A percentile compares a stretch with the other conserved stretches of the same genome.
phyloP scores from a whole-genome alignment of 2,888 invertebrate species.

The Auanema freiburgensis region DNA sequence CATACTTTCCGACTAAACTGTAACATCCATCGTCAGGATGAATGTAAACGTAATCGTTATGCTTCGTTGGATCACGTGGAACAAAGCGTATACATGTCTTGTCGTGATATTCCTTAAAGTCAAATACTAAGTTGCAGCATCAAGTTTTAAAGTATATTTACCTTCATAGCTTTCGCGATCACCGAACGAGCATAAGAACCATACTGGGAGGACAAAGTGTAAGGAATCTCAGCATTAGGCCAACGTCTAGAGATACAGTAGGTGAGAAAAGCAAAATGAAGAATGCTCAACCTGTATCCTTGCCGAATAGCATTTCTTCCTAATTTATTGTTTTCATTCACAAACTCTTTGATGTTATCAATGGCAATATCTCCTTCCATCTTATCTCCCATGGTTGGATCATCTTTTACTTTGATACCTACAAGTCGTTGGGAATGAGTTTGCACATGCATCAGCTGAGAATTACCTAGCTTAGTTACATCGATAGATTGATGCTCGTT shows the following conservation, averaged over 20 bases:
- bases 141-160: background rate
- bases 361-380: constrained; percentile 7
- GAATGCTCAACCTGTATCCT: background rate
- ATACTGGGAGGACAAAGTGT: constrained; percentile 60
- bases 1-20: constrained; percentile 74
- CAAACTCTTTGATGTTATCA: constrained; percentile 4
- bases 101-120: constrained; percentile 69
- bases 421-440: constrained; percentile 5
- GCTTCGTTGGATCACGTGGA: constrained; percentile 67
- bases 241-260: constrained; percentile 37
- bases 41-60: constrained; percentile 70
- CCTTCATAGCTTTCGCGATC: constrained; percentile 62
- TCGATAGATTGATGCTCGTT: constrained; percentile 11
- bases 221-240: constrained; percentile 63
- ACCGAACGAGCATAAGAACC: constrained; percentile 61
- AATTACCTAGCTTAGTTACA: background rate
- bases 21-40: constrained; percentile 74
- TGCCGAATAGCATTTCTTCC: constrained; percentile 5
- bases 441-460: background rate
- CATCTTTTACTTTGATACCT: constrained; percentile 50
- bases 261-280: too few species aligned
- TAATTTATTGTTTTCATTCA: background rate
- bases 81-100: constrained; percentile 73
- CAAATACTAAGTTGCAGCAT: background rate
- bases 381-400: background rate